Percentiles rank a stretch among this genome's conserved stretches.
Conservation (phyloP, 2,888 invertebrate species). For the Eremobia ochroleuca region DNA sequence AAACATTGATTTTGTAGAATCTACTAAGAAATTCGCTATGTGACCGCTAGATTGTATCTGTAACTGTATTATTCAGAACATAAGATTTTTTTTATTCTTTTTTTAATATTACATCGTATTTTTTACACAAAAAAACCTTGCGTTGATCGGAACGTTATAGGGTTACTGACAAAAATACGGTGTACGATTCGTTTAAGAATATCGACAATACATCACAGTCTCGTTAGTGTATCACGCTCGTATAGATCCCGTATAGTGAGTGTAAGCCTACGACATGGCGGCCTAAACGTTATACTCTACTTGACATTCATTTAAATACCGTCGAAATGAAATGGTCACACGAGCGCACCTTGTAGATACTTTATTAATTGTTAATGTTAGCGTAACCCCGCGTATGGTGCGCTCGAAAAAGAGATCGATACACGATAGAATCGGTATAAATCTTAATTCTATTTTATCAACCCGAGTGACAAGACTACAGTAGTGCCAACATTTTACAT, state of each 20-base stretch:
- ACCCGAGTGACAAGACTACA: constrained; percentile 40
- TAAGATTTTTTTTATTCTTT: neutral
- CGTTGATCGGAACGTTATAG: neutral
- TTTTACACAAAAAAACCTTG: neutral
- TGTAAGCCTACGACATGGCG: constrained; percentile 6
- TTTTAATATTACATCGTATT: neutral
- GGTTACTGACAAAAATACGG: neutral
- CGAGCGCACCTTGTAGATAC: neutral
- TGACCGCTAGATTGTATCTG: constrained; percentile 13
- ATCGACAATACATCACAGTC: constrained; percentile 3
- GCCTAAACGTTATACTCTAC: constrained; percentile 33
- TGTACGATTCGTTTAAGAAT: neutral
- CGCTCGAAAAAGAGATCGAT: neutral
- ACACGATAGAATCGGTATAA: neutral
- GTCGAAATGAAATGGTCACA: neutral
- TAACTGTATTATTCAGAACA: constrained; percentile 5
- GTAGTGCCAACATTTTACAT: constrained; percentile 54
- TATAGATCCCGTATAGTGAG: constrained; percentile 1
- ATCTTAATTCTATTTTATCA: constrained; percentile 19
- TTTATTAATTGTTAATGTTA: constrained; percentile 16
- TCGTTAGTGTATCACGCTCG: constrained; percentile 1
- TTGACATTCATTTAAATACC: constrained; percentile 17
- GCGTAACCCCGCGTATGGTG: neutral
- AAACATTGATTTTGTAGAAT: constrained; percentile 21
- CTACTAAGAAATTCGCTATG: neutral